Base-by-base conservation (phyloP, 2,113 vertebrate genomes). In the Amblyopsis rosae region DNA sequence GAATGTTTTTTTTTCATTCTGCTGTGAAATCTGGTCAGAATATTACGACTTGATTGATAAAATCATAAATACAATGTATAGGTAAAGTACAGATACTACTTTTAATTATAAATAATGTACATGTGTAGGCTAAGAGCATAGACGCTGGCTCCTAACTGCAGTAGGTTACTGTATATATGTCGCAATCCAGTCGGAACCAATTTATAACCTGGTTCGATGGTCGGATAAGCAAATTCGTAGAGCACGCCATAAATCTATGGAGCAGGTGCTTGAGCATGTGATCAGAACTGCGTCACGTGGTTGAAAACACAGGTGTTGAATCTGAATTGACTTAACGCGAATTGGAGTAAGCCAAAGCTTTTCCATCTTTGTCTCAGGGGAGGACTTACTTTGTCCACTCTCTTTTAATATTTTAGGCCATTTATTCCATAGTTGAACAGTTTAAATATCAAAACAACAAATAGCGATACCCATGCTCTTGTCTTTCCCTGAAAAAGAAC, bases 201-300 rank as follows among this genome's bases (percentile, higher is more conserved):
- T 26, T 3, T 26, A 26, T 26, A 26, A 26, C 26, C 26, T 26
- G 3, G 26, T 26, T 26, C 26, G 26, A 26, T 26, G 26, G 26
- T 26, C 2, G 26, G 7, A 41, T 8, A 41, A 5, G 35, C 35
- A 41, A 41, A 41, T 41, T 50, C 3, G 48, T 11, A 11, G 10
- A 4, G 9, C 10, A 50, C 2, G 26, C 26, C 11, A 50, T 11
- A 13, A 11, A 56, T 16, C 8, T 56, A 41, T 17, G 60, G 12
- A 58, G 59, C 79, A 82, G 86, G 79, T 83, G 76, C 61, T 55
- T 61, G 67, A 49, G 62, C 26, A 53, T 57, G n/a, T 54, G 35
- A 0, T 62, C 3, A 65, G 60, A 63, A 54, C 51, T 15, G n/a
- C 3, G n/a, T 54, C 51, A 54, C 13, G 56, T 61, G 78, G 11